Evolutionary conservation across 2,888 invertebrate species (phyloP).

Genomic region (Eupithecia pulchellata): DNA sequence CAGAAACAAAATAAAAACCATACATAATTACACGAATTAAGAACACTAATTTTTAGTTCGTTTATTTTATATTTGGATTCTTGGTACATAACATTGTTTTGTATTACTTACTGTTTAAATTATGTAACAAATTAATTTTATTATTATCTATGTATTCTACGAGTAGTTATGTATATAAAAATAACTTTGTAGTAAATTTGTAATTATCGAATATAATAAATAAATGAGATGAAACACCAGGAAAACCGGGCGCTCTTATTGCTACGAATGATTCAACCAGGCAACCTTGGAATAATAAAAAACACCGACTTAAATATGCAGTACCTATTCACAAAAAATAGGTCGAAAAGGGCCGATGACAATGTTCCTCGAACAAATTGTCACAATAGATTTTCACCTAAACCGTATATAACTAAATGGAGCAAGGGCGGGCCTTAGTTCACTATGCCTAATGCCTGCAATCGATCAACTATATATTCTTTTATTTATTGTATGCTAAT

Average conservation of each 20-base stretch:
- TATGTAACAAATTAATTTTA: too few species aligned
- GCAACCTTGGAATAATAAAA: neutral
- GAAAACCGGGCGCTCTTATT: neutral
- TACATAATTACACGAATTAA: too few species aligned
- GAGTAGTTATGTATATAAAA: too few species aligned
- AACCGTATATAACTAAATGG: conserved; percentile 3
- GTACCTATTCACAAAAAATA: neutral
- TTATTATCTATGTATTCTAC: too few species aligned
- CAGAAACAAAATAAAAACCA: too few species aligned
- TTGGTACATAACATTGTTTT: too few species aligned
- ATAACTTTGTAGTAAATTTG: neutral
- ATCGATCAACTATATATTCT: conserved; percentile 65
- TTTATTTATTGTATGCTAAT: conserved; percentile 46
- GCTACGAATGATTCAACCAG: neutral
- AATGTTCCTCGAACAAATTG: neutral
- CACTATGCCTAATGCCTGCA: conserved; percentile 52
- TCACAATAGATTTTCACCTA: conserved; percentile 13
- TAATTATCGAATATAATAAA: too few species aligned
- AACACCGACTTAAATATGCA: neutral
- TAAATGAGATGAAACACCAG: neutral
- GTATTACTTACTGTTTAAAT: too few species aligned
- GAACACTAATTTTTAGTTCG: too few species aligned
- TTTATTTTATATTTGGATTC: too few species aligned
- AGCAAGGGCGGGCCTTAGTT: conserved; percentile 66
- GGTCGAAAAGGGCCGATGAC: conserved; percentile 4